Evolutionary conservation across 2,797 vertebrate genomes (phyloP).

Genomic region (Astyanax mexicanus): DNA sequence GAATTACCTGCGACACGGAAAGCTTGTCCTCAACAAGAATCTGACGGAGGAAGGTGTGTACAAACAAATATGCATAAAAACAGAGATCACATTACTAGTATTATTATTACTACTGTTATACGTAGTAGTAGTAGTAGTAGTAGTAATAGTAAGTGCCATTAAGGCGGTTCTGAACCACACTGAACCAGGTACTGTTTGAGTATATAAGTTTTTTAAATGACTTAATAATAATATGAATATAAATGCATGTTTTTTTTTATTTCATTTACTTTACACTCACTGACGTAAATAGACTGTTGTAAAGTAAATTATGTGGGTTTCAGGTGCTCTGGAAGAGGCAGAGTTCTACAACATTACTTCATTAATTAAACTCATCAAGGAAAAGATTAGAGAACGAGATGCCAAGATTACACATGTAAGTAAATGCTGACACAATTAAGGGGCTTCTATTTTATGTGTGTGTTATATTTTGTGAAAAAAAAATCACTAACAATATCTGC

Average conservation of each 20-base stretch:
- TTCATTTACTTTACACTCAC: too few relatives aligned
- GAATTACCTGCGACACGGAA: slow-evolving; percentile 97
- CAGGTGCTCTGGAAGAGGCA: slow-evolving; percentile 96
- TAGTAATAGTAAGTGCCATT: too few relatives aligned
- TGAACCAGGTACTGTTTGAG: too few relatives aligned
- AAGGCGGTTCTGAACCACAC: too few relatives aligned
- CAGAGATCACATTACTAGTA: neutral
- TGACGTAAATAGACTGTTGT: neutral
- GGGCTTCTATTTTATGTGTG: neutral
- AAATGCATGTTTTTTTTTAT: too few relatives aligned
- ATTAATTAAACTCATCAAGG: slow-evolving; percentile 97
- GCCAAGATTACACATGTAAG: slow-evolving; percentile 93
- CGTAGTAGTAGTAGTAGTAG: too few relatives aligned
- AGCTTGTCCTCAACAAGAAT: slow-evolving; percentile 97
- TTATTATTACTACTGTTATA: too few relatives aligned
- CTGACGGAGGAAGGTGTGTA: slow-evolving; percentile 94
- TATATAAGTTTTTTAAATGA: too few relatives aligned
- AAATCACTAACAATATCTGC: neutral
- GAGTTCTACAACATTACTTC: slow-evolving; percentile 99
- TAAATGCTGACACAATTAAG: neutral
- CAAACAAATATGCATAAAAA: neutral
- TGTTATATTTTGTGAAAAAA: too few relatives aligned
- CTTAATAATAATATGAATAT: too few relatives aligned
- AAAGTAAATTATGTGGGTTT: slow-evolving; percentile 5
- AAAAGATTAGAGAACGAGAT: slow-evolving; percentile 97